Evolutionary conservation across 2,113 vertebrate genomes (phyloP), one percentile per base, ranked within the genome.

Genomic region (Chionomys nivalis): DNA sequence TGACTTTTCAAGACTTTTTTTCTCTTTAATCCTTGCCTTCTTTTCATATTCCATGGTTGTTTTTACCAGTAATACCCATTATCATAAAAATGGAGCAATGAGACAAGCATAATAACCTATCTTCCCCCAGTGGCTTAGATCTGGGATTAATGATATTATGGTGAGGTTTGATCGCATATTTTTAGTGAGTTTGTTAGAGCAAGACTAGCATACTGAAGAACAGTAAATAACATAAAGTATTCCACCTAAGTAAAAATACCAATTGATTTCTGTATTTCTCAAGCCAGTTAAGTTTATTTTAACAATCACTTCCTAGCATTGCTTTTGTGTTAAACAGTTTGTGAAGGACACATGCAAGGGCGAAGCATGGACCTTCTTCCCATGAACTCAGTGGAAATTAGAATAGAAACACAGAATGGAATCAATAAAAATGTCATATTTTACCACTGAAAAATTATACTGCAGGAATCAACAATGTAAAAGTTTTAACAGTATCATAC

Each of bases 171-270:
- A 86, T 92, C 88, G 81, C 1, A 49, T 42, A 83, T 85, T 76
- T 93, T 76, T 47, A 81, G 79, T 76, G 36, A 72, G 28, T 23
- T 19, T 72, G 96, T 94, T 93, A 28, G 95, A 89, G 33, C 61
- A 94, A 72, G 9, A 10, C 5, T 42, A 87, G 24, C 75, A 42
- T 75, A 33, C 28, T 79, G 2, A 58, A 94, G 44, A 14, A 87
- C 17, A 44, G 8, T 36, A 87, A 91, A 82, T 31, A 94, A 61
- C 75, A 68, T 39, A 28, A 91, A 94, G 86, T 3, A 28, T 28
- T 4, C 90, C 55, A 4, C 7, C 13, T 66, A 87, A 90, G 94
- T 90, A 94, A 92, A 96, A 79, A 47, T 68, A 28, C 13, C 66
- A 55, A 11, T 5, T 47, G 28, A 39, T 88, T 70, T 28, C 33